phyloP scores from a whole-genome alignment of 2,113 vertebrate species.

The Archocentrus centrarchus region DNA sequence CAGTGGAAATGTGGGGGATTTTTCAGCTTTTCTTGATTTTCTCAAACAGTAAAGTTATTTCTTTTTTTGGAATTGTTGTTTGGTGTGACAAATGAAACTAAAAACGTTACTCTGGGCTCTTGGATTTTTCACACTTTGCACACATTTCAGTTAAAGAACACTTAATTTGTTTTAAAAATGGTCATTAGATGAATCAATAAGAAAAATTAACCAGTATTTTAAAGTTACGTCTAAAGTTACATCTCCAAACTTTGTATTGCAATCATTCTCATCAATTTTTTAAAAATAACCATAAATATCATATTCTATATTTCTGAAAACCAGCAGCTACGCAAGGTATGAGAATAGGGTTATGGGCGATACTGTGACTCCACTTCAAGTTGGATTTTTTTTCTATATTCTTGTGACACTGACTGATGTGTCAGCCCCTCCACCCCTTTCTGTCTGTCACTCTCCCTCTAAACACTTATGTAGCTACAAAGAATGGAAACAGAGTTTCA shows the following conservation, averaged over 20 bases:
- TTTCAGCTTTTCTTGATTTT: background rate
- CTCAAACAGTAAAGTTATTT: background rate
- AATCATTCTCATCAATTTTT: background rate
- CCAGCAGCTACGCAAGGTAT: background rate
- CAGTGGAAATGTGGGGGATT: background rate
- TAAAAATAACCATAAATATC: background rate
- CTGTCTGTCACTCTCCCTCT: background rate
- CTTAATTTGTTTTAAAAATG: background rate
- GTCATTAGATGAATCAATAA: background rate
- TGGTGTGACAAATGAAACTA: background rate
- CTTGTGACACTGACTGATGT: background rate
- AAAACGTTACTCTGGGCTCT: too few relatives aligned
- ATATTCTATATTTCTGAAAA: background rate
- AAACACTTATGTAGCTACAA: background rate
- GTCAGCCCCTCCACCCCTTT: background rate
- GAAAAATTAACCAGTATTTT: background rate
- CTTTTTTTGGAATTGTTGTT: background rate
- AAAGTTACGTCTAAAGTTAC: background rate
- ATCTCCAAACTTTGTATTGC: background rate
- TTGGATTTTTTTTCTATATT: background rate
- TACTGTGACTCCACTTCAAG: background rate
- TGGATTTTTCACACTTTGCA: too few relatives aligned
- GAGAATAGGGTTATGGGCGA: background rate
- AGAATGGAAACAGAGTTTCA: conserved; percentile 13
- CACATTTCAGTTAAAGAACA: too few relatives aligned